Conservation (phyloP, 2,113 vertebrate genomes). For the Chlamydotis undulata region DNA sequence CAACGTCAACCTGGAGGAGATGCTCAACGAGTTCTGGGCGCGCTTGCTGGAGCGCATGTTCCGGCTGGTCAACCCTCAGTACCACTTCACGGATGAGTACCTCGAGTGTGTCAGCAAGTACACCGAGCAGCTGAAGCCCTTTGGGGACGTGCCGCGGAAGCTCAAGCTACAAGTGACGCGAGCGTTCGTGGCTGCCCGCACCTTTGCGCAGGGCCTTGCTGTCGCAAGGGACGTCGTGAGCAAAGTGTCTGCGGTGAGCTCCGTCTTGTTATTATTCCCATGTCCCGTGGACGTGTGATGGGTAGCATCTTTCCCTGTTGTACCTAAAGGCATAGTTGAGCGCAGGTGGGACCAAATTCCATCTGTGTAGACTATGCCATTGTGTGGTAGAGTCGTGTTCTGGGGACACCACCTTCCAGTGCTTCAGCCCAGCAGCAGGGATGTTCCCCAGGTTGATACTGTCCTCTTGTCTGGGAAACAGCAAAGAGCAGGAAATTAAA, state of each 20-base stretch:
- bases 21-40: constrained; percentile 96
- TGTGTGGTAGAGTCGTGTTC: fast-evolving
- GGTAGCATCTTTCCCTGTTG: background rate
- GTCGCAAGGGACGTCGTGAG: constrained; percentile 87
- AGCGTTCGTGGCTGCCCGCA: constrained; percentile 90
- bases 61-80: constrained; percentile 93
- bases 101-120: constrained; percentile 95
- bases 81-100: constrained; percentile 90
- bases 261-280: fast-evolving
- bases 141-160: constrained; percentile 94
- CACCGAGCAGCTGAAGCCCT: constrained; percentile 94
- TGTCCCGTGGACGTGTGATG: fast-evolving
- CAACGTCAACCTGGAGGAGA: constrained; percentile 89
- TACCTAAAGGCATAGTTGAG: fast-evolving
- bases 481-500: constrained; percentile 9
- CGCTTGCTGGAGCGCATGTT: constrained; percentile 97
- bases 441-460: background rate
- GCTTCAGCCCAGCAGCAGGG: background rate
- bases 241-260: constrained; percentile 89
- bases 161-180: constrained; percentile 91
- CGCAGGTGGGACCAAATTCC: background rate
- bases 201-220: constrained; percentile 88
- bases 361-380: fast-evolving
- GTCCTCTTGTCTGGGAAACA: background rate
- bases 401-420: background rate